phyloP scores from a whole-genome alignment of 2,797 vertebrate genomes.

The Pterois miles region DNA sequence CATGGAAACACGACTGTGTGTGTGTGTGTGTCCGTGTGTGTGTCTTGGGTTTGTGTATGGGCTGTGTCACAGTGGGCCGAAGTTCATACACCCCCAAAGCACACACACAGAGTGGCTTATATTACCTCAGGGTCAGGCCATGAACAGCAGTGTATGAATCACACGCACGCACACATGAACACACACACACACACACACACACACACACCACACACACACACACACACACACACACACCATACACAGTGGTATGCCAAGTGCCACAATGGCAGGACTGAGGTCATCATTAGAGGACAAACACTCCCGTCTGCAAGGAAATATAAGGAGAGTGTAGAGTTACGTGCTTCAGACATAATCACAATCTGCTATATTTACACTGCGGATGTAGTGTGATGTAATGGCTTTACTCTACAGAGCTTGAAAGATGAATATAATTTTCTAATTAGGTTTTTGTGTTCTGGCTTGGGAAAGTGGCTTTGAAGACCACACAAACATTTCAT shows the following conservation, averaged over 20 bases:
- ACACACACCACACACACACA: conserved; percentile 37
- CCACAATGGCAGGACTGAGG: conserved; percentile 38
- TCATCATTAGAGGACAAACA: conserved; percentile 27
- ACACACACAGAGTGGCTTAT: conserved; percentile 53
- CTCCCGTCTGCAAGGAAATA: conserved; percentile 14
- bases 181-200: conserved; percentile 38
- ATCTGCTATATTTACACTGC: conserved; percentile 35
- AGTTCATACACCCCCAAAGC: conserved; percentile 25
- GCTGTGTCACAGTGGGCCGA: conserved; percentile 38
- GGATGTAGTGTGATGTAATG: conserved; percentile 15
- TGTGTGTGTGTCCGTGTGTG: no score
- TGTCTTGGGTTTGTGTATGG: conserved; percentile 36
- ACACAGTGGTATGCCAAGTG: conserved; percentile 26
- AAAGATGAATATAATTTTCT: background rate
- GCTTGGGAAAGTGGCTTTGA: background rate
- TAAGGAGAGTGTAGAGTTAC: conserved; percentile 17
- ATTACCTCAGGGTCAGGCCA: conserved; percentile 61
- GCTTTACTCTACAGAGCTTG: background rate
- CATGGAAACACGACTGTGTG: no score
- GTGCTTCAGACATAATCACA: conserved; percentile 20
- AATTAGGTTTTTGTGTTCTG: conserved; percentile 13
- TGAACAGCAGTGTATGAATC: conserved; percentile 48
- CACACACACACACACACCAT: conserved; percentile 37
- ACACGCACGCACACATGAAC: conserved; percentile 1
- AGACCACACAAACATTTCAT: background rate